Conservation (phyloP, 2,888 invertebrate genomes). For the Euproctis similis region DNA sequence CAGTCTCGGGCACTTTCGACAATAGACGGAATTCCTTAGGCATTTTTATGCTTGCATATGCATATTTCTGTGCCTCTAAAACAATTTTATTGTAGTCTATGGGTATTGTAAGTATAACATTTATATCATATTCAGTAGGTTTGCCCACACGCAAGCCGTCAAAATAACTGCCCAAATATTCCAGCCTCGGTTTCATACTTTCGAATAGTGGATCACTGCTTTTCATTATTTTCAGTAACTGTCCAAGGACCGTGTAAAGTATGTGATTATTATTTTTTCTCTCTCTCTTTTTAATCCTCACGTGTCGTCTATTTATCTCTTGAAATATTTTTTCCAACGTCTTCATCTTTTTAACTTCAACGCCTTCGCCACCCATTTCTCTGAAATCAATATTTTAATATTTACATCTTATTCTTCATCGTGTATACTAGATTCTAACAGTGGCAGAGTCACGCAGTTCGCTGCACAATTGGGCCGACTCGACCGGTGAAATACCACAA, state of each 20-base stretch:
- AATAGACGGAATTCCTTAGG: constrained; percentile 49
- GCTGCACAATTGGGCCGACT: no score
- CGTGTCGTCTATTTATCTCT: constrained; percentile 32
- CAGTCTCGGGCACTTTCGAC: constrained; percentile 30
- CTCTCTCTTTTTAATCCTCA: constrained; percentile 37
- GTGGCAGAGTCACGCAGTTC: no score
- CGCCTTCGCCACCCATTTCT: constrained; percentile 8
- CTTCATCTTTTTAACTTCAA: constrained; percentile 13
- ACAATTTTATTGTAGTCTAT: constrained; percentile 39
- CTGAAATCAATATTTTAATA: no score
- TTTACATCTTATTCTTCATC: no score
- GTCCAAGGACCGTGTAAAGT: constrained; percentile 34
- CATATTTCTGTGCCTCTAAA: constrained; percentile 30
- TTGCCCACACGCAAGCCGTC: constrained; percentile 48
- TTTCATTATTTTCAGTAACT: constrained; percentile 37
- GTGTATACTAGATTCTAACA: no score
- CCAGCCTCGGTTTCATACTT: constrained; percentile 43
- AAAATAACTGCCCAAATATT: constrained; percentile 49
- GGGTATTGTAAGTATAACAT: constrained; percentile 39
- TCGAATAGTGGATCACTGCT: constrained; percentile 33
- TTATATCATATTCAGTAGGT: constrained; percentile 50
- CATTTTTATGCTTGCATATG: constrained; percentile 39
- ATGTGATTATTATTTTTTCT: constrained; percentile 36
- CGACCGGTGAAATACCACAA: no score
- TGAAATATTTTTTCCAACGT: constrained; percentile 36